Percentiles rank a stretch among this genome's conserved stretches.
Conservation (phyloP, 2,888 invertebrate species). For the Eilema griseolum region DNA sequence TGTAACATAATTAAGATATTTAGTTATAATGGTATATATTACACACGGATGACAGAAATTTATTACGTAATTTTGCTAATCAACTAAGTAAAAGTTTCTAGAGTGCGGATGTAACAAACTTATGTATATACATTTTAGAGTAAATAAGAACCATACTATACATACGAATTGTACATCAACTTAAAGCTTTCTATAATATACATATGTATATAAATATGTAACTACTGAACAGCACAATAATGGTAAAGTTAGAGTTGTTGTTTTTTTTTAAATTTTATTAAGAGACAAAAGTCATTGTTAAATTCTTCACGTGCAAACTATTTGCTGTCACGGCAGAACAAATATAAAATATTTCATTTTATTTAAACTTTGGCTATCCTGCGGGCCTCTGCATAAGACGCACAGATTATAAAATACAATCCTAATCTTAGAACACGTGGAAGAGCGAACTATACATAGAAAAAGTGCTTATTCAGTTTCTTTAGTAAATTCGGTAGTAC, state of each 20-base stretch:
- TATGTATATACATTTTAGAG: too few relatives aligned
- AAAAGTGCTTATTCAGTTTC: slow-evolving; percentile 84
- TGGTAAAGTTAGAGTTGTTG: not conserved
- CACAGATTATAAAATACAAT: slow-evolving; percentile 73
- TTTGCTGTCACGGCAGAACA: slow-evolving; percentile 49
- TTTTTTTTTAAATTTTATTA: not conserved
- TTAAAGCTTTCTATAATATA: too few relatives aligned
- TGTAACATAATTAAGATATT: too few relatives aligned
- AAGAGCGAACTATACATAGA: slow-evolving; percentile 69
- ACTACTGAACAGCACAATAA: not conserved
- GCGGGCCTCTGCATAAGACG: slow-evolving; percentile 64
- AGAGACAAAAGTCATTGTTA: slow-evolving; percentile 26
- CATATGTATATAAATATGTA: not conserved
- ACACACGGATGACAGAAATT: too few relatives aligned
- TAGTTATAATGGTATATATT: too few relatives aligned
- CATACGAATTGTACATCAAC: too few relatives aligned
- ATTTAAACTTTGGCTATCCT: slow-evolving; percentile 32
- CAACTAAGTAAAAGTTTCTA: too few relatives aligned
- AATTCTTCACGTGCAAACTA: slow-evolving; percentile 27
- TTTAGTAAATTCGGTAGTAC: slow-evolving; percentile 71
- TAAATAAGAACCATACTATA: too few relatives aligned
- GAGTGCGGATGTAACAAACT: too few relatives aligned
- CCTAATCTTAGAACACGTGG: slow-evolving; percentile 82
- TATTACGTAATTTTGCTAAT: too few relatives aligned
- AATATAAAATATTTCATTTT: slow-evolving; percentile 45